Evolutionary conservation across 2,888 invertebrate species (phyloP), one percentile per base, ranked within the genome.

Genomic region (Euzophera pinguis): DNA sequence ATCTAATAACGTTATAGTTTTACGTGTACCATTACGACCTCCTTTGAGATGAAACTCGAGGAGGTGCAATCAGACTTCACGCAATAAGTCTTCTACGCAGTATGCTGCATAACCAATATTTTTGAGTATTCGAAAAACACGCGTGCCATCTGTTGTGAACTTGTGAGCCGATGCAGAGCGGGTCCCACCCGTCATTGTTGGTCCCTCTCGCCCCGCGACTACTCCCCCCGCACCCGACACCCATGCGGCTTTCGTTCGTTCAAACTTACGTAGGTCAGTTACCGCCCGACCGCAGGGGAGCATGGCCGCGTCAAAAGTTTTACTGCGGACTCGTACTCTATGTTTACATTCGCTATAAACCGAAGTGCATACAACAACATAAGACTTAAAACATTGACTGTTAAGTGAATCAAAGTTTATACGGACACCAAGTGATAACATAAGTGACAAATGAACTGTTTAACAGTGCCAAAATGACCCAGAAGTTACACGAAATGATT

Each of bases 181-280:
- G 78, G 78, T 81, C 85, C 82, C 85, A 85, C 83, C 82, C 80
- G 76, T 71, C 75, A 78, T 73, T 72, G 73, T n/a, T 73, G 73
- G 69, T 69, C 78, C 75, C 63, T 75, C 74, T 56, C 71, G 58
- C 77, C 80, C 80, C 74, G 81, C 69, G 63, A 10, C 48, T 64
- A 55, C 64, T 64, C 65, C 68, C 73, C 76, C 78, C 73, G 67
- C 71, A 68, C 63, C 68, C 73, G 68, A 79, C 77, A 84, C 81
- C 85, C 88, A 84, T 86, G 86, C 88, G 87, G 88, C 88, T 88
- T 88, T 87, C 85, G 85, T 86, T 85, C 85, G 86, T 89, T 87
- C 87, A 89, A 89, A 89, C 90, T 90, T 91, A 78, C 90, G 90
- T 89, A 91, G 91, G 91, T 91, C 91, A 91, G 91, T 91, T 91